A percentile compares a stretch with the other conserved stretches of the same genome.
phyloP scores from a whole-genome alignment of 2,888 invertebrate species.

The Quadroppia sp. region DNA sequence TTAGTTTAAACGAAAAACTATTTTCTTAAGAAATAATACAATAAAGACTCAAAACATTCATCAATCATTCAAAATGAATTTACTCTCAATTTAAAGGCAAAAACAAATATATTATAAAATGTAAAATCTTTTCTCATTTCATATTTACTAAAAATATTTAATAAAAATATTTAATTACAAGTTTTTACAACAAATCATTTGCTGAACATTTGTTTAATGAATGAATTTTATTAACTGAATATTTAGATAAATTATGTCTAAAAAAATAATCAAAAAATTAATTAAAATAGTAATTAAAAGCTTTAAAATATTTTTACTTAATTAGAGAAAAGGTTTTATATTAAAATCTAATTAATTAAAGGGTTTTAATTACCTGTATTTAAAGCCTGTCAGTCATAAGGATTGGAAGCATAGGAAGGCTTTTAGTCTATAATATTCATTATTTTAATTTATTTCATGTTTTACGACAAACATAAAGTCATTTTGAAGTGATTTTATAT shows the following conservation, averaged over 20 bases:
- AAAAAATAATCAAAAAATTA: neutral
- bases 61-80: slow-evolving; percentile 21
- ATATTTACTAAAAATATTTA: neutral
- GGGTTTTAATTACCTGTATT: neutral
- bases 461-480: no score
- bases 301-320: no score
- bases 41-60: slow-evolving; percentile 8
- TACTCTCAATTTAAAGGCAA: slow-evolving; percentile 1
- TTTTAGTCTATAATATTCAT: neutral
- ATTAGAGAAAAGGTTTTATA: neutral
- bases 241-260: neutral
- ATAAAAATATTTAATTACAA: no score
- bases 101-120: neutral
- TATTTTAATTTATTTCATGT: neutral
- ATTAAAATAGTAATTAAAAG: no score
- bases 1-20: slow-evolving; percentile 19
- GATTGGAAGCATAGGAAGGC: neutral
- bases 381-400: neutral
- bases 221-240: no score
- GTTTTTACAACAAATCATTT: no score
- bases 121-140: neutral
- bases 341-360: neutral
- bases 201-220: no score
- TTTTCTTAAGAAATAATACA: neutral
- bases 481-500: no score